Percentiles rank a stretch among this genome's conserved stretches.
phyloP scores from a whole-genome alignment of 2,888 invertebrate genomes.

The Ligdia adustata region DNA sequence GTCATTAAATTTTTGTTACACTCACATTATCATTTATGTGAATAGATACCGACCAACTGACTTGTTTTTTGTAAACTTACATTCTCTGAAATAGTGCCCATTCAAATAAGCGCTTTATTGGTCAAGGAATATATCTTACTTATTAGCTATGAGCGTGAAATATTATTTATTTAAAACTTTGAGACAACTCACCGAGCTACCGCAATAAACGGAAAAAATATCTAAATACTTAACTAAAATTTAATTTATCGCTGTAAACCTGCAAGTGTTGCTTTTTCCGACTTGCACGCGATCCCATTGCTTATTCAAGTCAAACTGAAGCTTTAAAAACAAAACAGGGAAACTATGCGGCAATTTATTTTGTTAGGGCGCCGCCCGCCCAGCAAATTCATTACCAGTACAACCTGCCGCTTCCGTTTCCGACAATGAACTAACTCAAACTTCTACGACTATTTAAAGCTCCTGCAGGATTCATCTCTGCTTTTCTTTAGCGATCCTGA shows the following conservation, averaged over 20 bases:
- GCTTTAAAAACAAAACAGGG: constrained; percentile 70
- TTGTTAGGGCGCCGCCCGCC: constrained; percentile 73
- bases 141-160: too few relatives aligned
- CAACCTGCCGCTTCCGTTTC: constrained; percentile 79
- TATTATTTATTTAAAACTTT: not conserved
- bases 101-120: too few relatives aligned
- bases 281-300: constrained; percentile 45
- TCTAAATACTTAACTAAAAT: constrained; percentile 36
- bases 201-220: constrained; percentile 13
- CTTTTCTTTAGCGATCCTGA: constrained; percentile 27
- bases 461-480: constrained; percentile 40
- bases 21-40: too few relatives aligned
- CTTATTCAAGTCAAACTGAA: constrained; percentile 62
- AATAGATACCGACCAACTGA: too few relatives aligned
- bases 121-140: too few relatives aligned
- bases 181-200: constrained; percentile 1
- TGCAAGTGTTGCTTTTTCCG: constrained; percentile 37
- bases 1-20: too few relatives aligned
- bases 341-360: constrained; percentile 71
- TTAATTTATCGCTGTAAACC: constrained; percentile 37
- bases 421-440: constrained; percentile 48
- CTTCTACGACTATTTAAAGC: constrained; percentile 20
- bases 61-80: too few relatives aligned
- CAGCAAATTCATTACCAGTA: constrained; percentile 80
- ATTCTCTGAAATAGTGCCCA: too few relatives aligned